phyloP scores from a whole-genome alignment of 2,797 vertebrate genomes.

The Tapera naevia region DNA sequence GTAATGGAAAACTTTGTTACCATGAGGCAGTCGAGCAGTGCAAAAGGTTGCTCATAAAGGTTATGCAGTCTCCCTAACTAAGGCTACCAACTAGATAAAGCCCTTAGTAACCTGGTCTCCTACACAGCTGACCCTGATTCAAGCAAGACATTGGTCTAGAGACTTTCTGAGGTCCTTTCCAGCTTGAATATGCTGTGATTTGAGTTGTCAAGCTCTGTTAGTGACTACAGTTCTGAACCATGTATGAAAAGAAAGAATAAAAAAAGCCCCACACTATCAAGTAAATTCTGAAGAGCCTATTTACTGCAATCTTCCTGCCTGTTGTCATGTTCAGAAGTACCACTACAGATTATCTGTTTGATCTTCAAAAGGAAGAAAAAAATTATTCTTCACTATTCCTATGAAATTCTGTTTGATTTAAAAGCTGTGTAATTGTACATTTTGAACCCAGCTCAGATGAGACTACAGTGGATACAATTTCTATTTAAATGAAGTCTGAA shows the following conservation, averaged over 20 bases:
- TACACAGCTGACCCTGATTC: not conserved
- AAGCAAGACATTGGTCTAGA: not conserved
- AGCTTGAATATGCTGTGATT: not conserved
- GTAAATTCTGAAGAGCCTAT: not conserved
- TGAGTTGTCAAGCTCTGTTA: not conserved
- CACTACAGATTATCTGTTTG: not conserved
- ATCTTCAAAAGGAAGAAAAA: constrained; percentile 19
- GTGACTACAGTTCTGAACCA: not conserved
- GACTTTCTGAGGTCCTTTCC: not conserved
- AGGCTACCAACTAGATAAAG: not conserved
- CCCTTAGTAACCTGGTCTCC: not conserved
- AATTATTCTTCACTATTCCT: not conserved
- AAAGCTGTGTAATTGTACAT: not conserved
- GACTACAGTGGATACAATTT: not conserved
- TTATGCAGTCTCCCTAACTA: not conserved
- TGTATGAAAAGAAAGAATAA: not conserved
- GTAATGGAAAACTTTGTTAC: not conserved
- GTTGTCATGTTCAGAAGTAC: not conserved
- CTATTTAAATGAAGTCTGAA: not conserved
- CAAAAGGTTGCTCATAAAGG: not conserved
- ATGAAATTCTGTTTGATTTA: not conserved
- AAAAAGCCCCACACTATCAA: not conserved
- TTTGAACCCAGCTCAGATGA: constrained; percentile 4
- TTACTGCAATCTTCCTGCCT: not conserved
- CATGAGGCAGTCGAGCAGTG: not conserved